These are phyloP conservation scores for Tyto alba DNA, from an alignment of 2,113 vertebrate genomes.

Conservation along the genomic window DNA sequence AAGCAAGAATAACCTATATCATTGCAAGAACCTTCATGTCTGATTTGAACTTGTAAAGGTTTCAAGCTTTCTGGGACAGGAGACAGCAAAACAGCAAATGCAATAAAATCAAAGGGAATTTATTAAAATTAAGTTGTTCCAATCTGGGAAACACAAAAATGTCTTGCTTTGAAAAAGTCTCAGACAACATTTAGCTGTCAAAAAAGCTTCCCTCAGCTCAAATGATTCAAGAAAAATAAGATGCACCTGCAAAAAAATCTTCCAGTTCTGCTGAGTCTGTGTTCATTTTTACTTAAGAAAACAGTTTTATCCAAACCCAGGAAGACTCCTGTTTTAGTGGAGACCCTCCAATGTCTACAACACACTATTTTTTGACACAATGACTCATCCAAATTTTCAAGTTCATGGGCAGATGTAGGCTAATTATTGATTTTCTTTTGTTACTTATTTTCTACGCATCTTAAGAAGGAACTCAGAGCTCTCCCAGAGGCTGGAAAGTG, in stretches of 20 bases:
- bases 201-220: not conserved
- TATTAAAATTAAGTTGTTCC: slow-evolving; percentile 15
- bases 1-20: not conserved
- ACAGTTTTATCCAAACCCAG: not conserved
- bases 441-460: not conserved
- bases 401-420: not conserved
- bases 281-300: not conserved
- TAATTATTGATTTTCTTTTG: not conserved
- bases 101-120: slow-evolving; percentile 29
- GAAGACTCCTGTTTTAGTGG: not conserved
- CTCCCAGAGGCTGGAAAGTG: not conserved
- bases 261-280: not conserved
- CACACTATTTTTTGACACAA: not conserved
- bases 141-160: slow-evolving; percentile 16
- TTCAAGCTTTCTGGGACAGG: not conserved
- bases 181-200: slow-evolving; percentile 1
- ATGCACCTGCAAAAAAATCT: not conserved
- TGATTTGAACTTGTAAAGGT: not conserved
- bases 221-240: not conserved
- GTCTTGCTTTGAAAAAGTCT: not conserved
- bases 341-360: not conserved
- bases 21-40: not conserved
- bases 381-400: not conserved
- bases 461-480: not conserved
- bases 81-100: not conserved